Conservation (phyloP, 2,113 vertebrate species). For the Calypte anna region DNA sequence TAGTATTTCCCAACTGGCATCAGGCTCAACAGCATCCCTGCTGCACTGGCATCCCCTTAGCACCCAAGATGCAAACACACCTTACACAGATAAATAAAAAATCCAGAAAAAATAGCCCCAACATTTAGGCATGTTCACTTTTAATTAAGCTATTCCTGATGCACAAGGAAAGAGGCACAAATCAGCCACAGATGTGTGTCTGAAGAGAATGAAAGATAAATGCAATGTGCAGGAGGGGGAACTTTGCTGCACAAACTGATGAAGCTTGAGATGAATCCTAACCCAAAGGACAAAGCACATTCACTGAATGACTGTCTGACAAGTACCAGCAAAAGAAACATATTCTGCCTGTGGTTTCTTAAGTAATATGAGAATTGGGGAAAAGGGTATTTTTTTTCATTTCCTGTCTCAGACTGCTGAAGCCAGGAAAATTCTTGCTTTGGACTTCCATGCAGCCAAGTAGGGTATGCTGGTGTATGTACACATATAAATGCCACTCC, state of each 20-base stretch:
- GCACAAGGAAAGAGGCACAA: neutral
- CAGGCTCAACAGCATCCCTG: neutral
- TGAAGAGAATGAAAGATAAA: neutral
- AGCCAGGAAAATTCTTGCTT: neutral
- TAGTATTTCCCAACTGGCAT: neutral
- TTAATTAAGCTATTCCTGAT: neutral
- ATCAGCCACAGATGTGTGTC: neutral
- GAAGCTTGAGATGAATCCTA: neutral
- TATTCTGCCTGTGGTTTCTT: conserved; percentile 14
- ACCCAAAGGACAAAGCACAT: neutral
- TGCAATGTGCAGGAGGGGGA: too few relatives aligned
- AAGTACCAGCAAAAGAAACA: neutral
- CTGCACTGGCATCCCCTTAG: neutral
- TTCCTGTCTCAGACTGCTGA: neutral
- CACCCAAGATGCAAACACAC: neutral
- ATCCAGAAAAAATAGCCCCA: neutral
- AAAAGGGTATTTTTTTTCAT: conserved; percentile 27
- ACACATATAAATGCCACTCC: neutral
- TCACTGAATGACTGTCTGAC: neutral
- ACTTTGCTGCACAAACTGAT: neutral
- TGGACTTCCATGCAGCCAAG: neutral
- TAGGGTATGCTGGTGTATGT: neutral
- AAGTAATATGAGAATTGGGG: neutral
- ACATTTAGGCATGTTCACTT: neutral
- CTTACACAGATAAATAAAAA: neutral